Percentiles rank a stretch among this genome's conserved stretches.
Conservation (phyloP, 2,888 invertebrate species). For the Gymnoscelis rufifasciata region DNA sequence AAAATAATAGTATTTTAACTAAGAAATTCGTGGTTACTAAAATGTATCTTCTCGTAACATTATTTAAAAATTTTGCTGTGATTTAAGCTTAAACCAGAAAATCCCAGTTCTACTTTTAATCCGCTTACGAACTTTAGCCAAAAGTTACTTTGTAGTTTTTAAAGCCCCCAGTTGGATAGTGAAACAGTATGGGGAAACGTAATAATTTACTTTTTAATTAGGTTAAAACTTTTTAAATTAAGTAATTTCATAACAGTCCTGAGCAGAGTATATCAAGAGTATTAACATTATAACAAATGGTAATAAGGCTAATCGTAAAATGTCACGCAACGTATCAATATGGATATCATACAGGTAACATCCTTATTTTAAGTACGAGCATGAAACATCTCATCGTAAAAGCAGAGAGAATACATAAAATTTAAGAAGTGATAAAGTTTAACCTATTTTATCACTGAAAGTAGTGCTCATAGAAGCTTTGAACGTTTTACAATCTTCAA, state of each 20-base stretch:
- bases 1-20: too few relatives aligned
- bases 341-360: too few relatives aligned
- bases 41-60: too few relatives aligned
- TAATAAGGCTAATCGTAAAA: constrained; percentile 26
- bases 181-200: constrained; percentile 32
- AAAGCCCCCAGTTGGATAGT: constrained; percentile 44
- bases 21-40: too few relatives aligned
- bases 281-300: constrained; percentile 24
- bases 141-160: constrained; percentile 44
- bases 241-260: constrained; percentile 27
- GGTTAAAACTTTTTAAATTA: constrained; percentile 40
- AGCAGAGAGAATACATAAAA: constrained; percentile 12
- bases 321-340: constrained; percentile 19
- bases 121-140: constrained; percentile 48
- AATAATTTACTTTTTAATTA: constrained; percentile 39
- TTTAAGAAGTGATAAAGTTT: constrained; percentile 10
- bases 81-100: constrained; percentile 50
- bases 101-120: constrained; percentile 53
- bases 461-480: constrained; percentile 16
- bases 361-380: not conserved
- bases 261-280: constrained; percentile 26
- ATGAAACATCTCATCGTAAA: constrained; percentile 12
- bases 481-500: constrained; percentile 24
- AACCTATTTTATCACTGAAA: constrained; percentile 16
- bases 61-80: too few relatives aligned